phyloP scores from a whole-genome alignment of 2,113 vertebrate species.

The Struthidea cinerea region DNA sequence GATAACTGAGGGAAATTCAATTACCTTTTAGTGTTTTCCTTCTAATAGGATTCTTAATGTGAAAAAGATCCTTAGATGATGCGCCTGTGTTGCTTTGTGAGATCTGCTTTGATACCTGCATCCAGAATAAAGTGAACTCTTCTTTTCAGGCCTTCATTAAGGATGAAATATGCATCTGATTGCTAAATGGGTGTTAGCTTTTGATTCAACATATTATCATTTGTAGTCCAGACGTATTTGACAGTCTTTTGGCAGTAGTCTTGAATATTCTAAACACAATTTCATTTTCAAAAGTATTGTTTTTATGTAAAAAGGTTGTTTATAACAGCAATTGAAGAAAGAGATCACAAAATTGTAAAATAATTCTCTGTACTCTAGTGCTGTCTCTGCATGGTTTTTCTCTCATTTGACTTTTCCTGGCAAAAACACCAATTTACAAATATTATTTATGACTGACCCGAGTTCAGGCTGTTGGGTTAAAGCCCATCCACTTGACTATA shows the following conservation, averaged over 20 bases:
- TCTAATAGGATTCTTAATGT: constrained; percentile 99
- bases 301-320: not conserved
- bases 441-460: not conserved
- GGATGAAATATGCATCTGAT: constrained; percentile 80
- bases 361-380: not conserved
- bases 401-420: not conserved
- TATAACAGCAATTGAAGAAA: not conserved
- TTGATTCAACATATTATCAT: constrained; percentile 61
- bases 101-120: constrained; percentile 74
- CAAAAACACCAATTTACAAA: not conserved
- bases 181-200: constrained; percentile 76
- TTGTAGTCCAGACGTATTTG: constrained; percentile 6
- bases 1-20: constrained; percentile 99
- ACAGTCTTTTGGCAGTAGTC: not conserved
- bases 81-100: constrained; percentile 68
- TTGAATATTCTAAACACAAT: not conserved
- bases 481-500: not conserved
- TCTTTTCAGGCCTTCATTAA: constrained; percentile 79
- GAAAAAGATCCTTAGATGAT: constrained; percentile 95
- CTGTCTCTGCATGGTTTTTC: not conserved
- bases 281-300: not conserved
- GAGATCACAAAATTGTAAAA: not conserved
- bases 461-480: not conserved
- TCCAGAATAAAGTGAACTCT: constrained; percentile 77
- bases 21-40: constrained; percentile 99